A percentile compares a stretch with the other conserved stretches of the same genome.
phyloP scores from a whole-genome alignment of 2,888 invertebrate genomes.

The Gari tellinella region DNA sequence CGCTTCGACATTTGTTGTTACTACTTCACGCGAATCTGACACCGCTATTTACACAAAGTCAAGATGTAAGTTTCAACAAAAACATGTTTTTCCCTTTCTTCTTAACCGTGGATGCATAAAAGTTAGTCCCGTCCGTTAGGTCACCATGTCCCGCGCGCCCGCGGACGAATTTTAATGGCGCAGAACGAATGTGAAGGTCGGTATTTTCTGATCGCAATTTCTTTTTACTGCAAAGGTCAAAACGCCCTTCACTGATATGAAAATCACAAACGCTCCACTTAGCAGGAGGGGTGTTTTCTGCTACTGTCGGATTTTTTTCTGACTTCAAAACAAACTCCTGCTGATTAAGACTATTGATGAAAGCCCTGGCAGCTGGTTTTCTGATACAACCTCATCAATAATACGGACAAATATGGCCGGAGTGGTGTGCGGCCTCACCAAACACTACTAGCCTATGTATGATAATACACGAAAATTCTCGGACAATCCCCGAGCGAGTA shows the following conservation, averaged over 20 bases:
- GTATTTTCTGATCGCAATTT: constrained; percentile 9
- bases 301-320: constrained; percentile 1
- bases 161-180: constrained; percentile 59
- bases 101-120: constrained; percentile 28
- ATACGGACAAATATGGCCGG: constrained; percentile 1
- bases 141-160: constrained; percentile 21
- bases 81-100: constrained; percentile 10
- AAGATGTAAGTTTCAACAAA: background rate
- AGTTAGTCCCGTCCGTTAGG: constrained; percentile 3
- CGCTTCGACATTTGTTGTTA: too few species aligned
- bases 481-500: too few species aligned
- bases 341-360: constrained; percentile 15
- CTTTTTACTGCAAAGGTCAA: constrained; percentile 23
- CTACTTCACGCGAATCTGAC: too few species aligned
- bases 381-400: constrained; percentile 15
- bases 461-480: too few species aligned
- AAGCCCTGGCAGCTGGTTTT: constrained; percentile 1
- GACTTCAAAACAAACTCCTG: constrained; percentile 24
- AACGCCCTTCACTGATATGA: constrained; percentile 33
- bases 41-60: too few species aligned
- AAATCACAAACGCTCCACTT: constrained; percentile 38
- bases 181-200: constrained; percentile 41
- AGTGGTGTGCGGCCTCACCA: background rate
- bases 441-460: background rate
- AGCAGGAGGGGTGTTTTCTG: background rate